These are phyloP conservation scores for Sturnus vulgaris DNA, from an alignment of 2,113 vertebrate genomes.

Conservation along the genomic window DNA sequence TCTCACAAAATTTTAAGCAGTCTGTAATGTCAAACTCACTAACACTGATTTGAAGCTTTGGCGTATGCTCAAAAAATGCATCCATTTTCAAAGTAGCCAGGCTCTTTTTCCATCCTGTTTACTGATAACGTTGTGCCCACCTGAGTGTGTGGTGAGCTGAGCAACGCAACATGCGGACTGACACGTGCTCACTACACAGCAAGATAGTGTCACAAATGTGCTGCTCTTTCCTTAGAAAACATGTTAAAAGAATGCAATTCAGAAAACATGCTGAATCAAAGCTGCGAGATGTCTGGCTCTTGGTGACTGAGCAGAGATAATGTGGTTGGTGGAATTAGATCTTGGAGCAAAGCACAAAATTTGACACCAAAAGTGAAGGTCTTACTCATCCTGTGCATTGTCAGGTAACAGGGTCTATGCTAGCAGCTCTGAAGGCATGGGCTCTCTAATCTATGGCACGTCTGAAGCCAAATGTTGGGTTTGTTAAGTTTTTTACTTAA, in stretches of 20 bases:
- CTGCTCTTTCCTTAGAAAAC: background rate
- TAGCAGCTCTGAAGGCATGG: background rate
- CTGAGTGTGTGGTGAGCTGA: background rate
- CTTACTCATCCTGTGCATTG: background rate
- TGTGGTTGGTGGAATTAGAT: fast-evolving
- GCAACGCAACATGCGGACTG: background rate
- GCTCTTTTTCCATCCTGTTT: background rate
- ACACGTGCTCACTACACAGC: background rate
- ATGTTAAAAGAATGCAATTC: background rate
- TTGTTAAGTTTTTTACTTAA: background rate
- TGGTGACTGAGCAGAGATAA: background rate
- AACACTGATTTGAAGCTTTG: conserved; percentile 8
- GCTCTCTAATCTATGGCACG: background rate
- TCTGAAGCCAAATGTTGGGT: background rate
- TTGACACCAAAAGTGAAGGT: background rate
- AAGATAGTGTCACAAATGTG: background rate
- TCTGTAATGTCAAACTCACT: background rate
- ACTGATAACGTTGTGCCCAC: background rate
- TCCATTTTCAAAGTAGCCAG: background rate
- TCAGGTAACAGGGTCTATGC: fast-evolving
- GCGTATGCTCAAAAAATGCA: background rate
- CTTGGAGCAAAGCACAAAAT: background rate
- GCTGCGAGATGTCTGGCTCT: background rate
- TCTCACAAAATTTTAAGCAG: conserved; percentile 5
- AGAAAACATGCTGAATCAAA: conserved; percentile 11